A percentile compares a stretch with the other conserved stretches of the same genome.
phyloP scores from a whole-genome alignment of 2,888 invertebrate genomes.

The Andricus curvator region DNA sequence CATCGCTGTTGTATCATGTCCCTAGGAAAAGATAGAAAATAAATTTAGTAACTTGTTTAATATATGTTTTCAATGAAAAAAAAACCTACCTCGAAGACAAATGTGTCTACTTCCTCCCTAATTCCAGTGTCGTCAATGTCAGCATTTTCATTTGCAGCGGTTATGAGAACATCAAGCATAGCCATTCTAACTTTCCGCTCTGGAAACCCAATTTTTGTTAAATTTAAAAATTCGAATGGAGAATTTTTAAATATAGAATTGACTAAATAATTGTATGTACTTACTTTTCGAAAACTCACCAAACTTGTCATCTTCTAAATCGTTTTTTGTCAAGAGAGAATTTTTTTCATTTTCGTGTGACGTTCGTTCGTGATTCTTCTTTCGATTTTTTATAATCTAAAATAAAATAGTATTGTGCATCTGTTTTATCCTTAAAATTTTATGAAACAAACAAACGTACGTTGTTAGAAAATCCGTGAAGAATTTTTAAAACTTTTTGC shows the following conservation, averaged over 20 bases:
- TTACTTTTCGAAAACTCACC: background rate
- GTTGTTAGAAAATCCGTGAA: constrained; percentile 50
- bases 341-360: background rate
- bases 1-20: constrained; percentile 83
- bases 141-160: background rate
- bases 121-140: constrained; percentile 11
- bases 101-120: constrained; percentile 27
- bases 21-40: constrained; percentile 69
- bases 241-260: background rate
- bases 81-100: constrained; percentile 6
- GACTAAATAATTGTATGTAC: too few species aligned
- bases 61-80: too few species aligned
- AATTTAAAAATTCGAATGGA: background rate
- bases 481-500: constrained; percentile 46
- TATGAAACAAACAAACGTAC: background rate
- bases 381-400: constrained; percentile 49
- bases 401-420: background rate
- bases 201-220: background rate
- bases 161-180: constrained; percentile 19
- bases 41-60: too few species aligned
- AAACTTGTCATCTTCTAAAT: background rate
- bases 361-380: constrained; percentile 43
- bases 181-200: background rate
- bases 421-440: background rate
- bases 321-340: background rate